Conservation (phyloP, 2,113 vertebrate species). For the Lathamus discolor region DNA sequence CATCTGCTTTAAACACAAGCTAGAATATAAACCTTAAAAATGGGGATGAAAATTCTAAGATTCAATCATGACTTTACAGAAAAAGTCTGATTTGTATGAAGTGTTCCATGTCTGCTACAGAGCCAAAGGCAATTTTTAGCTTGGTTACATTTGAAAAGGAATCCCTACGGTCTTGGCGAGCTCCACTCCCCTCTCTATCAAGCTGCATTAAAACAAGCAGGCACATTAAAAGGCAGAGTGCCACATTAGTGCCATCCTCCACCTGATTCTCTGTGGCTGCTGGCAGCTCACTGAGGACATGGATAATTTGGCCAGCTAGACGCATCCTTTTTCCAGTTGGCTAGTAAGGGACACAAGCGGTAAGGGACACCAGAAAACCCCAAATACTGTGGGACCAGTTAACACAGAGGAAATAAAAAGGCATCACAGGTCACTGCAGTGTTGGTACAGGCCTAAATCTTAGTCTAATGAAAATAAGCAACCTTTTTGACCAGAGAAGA, state of each 20-base stretch:
- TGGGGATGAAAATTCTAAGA: background rate
- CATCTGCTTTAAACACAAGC: background rate
- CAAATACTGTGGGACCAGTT: background rate
- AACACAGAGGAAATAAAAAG: background rate
- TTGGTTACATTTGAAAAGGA: slow-evolving; percentile 57
- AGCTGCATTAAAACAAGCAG: slow-evolving; percentile 37
- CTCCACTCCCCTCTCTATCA: background rate
- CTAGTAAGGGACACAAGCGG: background rate
- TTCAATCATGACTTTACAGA: accelerated
- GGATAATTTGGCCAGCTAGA: background rate
- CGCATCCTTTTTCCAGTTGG: background rate
- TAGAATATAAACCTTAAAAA: background rate
- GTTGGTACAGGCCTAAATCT: background rate
- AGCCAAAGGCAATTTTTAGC: slow-evolving; percentile 62
- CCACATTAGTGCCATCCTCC: background rate
- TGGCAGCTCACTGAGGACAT: background rate
- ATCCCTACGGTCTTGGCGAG: background rate
- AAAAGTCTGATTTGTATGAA: background rate
- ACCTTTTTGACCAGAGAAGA: background rate
- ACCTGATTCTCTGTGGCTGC: background rate
- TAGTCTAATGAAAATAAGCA: background rate
- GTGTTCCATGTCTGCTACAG: background rate
- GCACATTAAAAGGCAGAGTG: background rate
- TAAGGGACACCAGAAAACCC: background rate
- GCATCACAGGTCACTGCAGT: background rate